phyloP scores from a whole-genome alignment of 2,797 vertebrate genomes.

The Oceanodroma leucorhoa region DNA sequence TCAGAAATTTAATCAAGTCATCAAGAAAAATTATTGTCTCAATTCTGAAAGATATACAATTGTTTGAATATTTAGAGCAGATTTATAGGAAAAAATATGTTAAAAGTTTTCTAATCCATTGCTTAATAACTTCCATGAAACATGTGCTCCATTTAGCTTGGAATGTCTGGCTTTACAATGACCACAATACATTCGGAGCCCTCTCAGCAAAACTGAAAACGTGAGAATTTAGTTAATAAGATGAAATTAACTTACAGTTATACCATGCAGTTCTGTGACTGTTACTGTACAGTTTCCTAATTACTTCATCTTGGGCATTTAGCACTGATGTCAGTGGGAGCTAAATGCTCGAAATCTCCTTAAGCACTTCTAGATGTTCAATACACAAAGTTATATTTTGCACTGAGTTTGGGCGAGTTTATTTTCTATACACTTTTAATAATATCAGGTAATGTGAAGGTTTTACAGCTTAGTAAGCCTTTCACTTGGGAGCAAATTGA shows the following conservation, averaged over 20 bases:
- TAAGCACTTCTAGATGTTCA: neutral
- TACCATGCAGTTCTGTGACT: neutral
- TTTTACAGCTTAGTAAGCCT: neutral
- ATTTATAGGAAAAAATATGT: neutral
- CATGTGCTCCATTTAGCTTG: neutral
- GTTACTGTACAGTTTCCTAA: neutral
- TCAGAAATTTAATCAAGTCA: conserved; percentile 27
- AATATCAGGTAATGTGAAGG: neutral
- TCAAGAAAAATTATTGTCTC: conserved; percentile 6
- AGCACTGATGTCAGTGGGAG: neutral
- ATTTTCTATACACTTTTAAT: neutral
- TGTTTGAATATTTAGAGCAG: neutral
- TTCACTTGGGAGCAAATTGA: neutral
- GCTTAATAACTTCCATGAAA: neutral
- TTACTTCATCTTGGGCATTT: neutral
- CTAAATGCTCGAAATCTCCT: neutral
- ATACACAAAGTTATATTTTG: neutral
- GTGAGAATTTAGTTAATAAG: neutral
- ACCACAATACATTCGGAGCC: neutral
- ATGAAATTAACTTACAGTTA: neutral
- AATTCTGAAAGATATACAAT: neutral
- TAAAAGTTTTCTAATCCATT: neutral
- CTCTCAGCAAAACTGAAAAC: neutral
- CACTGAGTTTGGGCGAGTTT: neutral
- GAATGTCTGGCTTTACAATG: neutral